Conservation (phyloP, 2,113 vertebrate genomes). For the Strix aluco region DNA sequence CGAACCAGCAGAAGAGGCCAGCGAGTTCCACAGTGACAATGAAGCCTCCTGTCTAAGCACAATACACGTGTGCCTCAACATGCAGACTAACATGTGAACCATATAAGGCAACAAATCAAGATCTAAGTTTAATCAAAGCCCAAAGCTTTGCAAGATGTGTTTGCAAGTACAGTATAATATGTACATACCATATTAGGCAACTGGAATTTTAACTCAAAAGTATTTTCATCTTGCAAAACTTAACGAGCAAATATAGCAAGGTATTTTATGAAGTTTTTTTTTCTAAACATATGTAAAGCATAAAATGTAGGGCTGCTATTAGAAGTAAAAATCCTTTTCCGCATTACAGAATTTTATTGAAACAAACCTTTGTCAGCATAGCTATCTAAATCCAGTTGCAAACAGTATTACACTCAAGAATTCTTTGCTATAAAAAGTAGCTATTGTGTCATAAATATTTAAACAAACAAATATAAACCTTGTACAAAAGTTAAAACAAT, state of each 20-base stretch:
- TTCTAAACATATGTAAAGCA: background rate
- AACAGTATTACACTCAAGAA: background rate
- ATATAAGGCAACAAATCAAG: background rate
- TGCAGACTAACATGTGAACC: background rate
- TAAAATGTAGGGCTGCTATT: background rate
- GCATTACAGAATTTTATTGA: background rate
- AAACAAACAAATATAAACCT: background rate
- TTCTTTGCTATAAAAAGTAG: background rate
- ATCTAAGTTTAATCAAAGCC: background rate
- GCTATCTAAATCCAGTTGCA: background rate
- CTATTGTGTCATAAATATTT: background rate
- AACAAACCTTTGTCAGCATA: background rate
- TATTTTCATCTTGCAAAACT: background rate
- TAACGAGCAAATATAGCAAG: background rate
- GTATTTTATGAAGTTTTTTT: background rate
- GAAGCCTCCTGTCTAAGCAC: background rate
- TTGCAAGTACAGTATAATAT: background rate
- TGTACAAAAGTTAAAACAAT: background rate
- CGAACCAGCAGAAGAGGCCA: background rate
- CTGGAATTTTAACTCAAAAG: background rate
- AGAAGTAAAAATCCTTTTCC: background rate
- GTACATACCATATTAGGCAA: background rate
- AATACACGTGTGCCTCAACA: fast-evolving
- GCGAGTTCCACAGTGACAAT: background rate
- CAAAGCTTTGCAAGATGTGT: background rate